Evolutionary conservation across 2,888 invertebrate species (phyloP), one percentile per base, ranked within the genome.

Genomic region (Archips crataeganus): DNA sequence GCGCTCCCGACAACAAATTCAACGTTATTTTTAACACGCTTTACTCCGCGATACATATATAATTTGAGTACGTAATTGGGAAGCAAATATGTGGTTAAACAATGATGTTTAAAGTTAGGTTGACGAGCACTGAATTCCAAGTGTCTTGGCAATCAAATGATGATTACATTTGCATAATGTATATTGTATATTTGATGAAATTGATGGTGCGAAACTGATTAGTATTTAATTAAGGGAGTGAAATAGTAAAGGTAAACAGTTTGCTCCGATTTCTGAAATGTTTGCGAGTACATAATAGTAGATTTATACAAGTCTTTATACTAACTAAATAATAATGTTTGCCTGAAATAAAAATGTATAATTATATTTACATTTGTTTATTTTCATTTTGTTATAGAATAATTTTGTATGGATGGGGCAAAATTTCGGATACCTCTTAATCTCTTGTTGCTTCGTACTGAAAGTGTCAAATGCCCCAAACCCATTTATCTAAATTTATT

Each of bases 1-100:
- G 70, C 77, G 70, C 62, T 51, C 51, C 23, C 32, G 66, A 13
- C 59, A 49, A 71, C 71, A 71, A 71, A 71, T 71, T 71, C 64
- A 59, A 64, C 47, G 64, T 71, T 65, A 65, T 71, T 71, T 71
- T 71, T 59, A 60, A 71, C 71, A 15, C 57, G 23, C 66, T 67
- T 39, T 42, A 57, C 57, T 57, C 54, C 13, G 13, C 39, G 47
- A 63, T 70, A 64, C 64, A 65, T 36, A 65, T 36, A 65, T 71
- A 59, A 71, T 65, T 59, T 65, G 54, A 64, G 59, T 39, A 62
- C 45, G 59, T 65, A 71, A 71, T 71, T 65, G 49, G 11, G 36
- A 61, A 54, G 13, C 54, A 51, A 61, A 63, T 63, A 54, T 63
- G 42, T 63, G 63, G 70, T 63, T 70, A 45, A 70, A 63, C 70